Evolutionary conservation across 2,888 invertebrate genomes (phyloP).

Genomic region (Gasteruption jaculator): DNA sequence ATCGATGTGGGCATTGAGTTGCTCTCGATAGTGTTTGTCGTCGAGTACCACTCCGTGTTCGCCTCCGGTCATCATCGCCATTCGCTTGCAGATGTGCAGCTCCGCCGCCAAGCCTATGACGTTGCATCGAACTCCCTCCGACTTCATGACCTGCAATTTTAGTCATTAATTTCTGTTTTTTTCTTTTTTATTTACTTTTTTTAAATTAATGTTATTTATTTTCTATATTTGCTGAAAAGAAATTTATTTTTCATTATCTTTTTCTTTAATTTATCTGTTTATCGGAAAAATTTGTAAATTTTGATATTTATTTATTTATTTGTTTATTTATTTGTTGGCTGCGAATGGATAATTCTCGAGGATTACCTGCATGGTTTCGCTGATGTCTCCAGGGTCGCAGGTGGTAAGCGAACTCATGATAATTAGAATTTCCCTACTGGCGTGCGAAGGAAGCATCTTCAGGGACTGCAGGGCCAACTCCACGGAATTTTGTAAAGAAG

Average conservation of each 20-base stretch:
- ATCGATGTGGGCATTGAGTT: slow-evolving; percentile 63
- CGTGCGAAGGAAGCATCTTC: slow-evolving; percentile 86
- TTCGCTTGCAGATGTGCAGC: slow-evolving; percentile 81
- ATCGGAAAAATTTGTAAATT: not conserved
- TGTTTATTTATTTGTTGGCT: too few species aligned
- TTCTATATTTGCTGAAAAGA: slow-evolving; percentile 39
- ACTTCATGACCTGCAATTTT: slow-evolving; percentile 65
- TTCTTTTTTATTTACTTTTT: too few species aligned
- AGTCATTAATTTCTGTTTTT: slow-evolving; percentile 18
- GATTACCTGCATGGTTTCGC: slow-evolving; percentile 72
- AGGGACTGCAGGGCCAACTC: slow-evolving; percentile 83
- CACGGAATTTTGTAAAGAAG: slow-evolving; percentile 92
- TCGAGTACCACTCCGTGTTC: slow-evolving; percentile 83
- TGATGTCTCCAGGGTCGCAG: slow-evolving; percentile 94
- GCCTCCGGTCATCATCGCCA: slow-evolving; percentile 84
- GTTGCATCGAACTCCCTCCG: slow-evolving; percentile 83
- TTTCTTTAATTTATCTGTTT: not conserved
- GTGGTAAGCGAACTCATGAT: slow-evolving; percentile 93
- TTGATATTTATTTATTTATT: slow-evolving; percentile 3
- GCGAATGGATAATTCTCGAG: too few species aligned
- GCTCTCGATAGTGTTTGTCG: slow-evolving; percentile 70
- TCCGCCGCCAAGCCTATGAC: slow-evolving; percentile 95
- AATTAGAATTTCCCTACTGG: slow-evolving; percentile 88
- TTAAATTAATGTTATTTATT: slow-evolving; percentile 1
- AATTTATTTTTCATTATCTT: slow-evolving; percentile 1